A percentile compares a stretch with the other conserved stretches of the same genome.
Conservation (phyloP, 2,888 invertebrate genomes). For the Lepidocyrtoides sp. region DNA sequence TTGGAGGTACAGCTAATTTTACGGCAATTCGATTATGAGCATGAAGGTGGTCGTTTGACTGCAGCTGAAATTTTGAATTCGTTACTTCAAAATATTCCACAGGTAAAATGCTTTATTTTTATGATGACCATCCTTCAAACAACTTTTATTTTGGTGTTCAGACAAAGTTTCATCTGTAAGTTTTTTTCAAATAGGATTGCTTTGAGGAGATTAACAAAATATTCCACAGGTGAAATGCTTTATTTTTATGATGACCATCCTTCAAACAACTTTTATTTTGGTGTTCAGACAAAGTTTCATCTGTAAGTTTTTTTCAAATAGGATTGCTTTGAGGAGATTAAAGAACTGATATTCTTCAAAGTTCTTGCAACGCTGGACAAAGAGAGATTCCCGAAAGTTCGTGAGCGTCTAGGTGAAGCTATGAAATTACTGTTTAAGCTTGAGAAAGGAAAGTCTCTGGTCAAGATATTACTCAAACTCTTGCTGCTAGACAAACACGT, state of each 20-base stretch:
- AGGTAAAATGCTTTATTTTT: constrained; percentile 52
- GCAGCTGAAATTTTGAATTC: constrained; percentile 78
- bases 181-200: constrained; percentile 65
- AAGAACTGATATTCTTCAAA: constrained; percentile 79
- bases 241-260: neutral
- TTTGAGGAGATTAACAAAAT: constrained; percentile 74
- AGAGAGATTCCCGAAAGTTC: constrained; percentile 70
- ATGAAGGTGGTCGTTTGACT: constrained; percentile 76
- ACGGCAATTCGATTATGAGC: constrained; percentile 76
- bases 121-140: neutral
- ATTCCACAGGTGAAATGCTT: neutral
- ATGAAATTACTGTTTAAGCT: constrained; percentile 72
- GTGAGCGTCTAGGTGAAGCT: constrained; percentile 64
- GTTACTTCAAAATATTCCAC: constrained; percentile 74
- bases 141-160: neutral
- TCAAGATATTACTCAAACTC: constrained; percentile 74
- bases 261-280: neutral
- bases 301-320: constrained; percentile 7
- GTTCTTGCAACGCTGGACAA: constrained; percentile 72
- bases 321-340: constrained; percentile 80
- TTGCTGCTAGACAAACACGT: constrained; percentile 78
- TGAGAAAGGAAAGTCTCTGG: constrained; percentile 66
- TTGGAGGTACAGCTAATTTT: constrained; percentile 79
- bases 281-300: neutral
- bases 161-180: neutral